Percentiles rank a stretch among this genome's conserved stretches.
phyloP scores from a whole-genome alignment of 2,797 vertebrate species.

The Chrysocyon brachyurus region DNA sequence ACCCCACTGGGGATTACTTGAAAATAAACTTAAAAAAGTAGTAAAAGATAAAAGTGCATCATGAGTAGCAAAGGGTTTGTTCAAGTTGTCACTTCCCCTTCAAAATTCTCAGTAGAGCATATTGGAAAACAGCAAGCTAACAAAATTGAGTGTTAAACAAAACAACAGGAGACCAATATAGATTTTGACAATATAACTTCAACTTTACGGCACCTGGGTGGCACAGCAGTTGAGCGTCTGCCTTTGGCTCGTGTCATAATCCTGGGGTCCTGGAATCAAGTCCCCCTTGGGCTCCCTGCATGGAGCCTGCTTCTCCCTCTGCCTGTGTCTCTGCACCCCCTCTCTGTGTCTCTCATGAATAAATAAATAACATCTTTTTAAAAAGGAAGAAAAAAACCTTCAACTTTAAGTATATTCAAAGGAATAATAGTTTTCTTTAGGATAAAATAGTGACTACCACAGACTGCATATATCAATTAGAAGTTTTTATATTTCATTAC shows the following conservation, averaged over 20 bases:
- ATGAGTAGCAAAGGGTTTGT: background rate
- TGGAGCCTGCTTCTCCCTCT: too few relatives aligned
- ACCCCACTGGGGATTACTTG: background rate
- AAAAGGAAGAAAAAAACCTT: too few relatives aligned
- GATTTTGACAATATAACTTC: background rate
- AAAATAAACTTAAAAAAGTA: background rate
- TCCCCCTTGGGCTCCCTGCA: too few relatives aligned
- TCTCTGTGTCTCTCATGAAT: too few relatives aligned
- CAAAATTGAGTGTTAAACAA: background rate
- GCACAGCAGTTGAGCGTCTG: too few relatives aligned
- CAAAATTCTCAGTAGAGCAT: background rate
- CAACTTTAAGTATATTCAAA: background rate
- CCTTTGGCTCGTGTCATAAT: too few relatives aligned
- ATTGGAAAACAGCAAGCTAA: background rate
- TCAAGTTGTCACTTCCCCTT: background rate
- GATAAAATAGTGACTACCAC: background rate
- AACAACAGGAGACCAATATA: background rate
- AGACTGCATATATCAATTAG: background rate
- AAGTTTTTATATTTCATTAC: slow-evolving; percentile 32
- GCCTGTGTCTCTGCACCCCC: too few relatives aligned
- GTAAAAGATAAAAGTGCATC: background rate
- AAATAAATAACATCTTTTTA: too few relatives aligned
- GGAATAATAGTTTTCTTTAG: background rate
- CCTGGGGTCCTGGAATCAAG: too few relatives aligned
- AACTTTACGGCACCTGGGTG: too few relatives aligned